A percentile compares a stretch with the other conserved stretches of the same genome.
Evolutionary conservation across 2,113 vertebrate genomes (phyloP).

Genomic region (Elephantulus edwardii): DNA sequence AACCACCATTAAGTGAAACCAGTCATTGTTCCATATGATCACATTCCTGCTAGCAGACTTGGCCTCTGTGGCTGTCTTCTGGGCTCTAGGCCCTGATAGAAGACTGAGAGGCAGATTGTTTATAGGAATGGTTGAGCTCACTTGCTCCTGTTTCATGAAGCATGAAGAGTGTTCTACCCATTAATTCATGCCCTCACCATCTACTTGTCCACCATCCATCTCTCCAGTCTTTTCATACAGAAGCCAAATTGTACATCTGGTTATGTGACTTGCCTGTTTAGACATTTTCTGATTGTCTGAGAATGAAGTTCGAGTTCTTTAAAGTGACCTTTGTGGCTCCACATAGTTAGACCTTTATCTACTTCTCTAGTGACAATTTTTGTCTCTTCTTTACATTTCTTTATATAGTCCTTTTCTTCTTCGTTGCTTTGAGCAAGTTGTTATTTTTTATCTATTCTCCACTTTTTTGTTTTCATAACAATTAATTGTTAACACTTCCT

Average conservation of each 20-base stretch:
- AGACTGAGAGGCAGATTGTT: background rate
- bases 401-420: background rate
- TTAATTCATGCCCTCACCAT: background rate
- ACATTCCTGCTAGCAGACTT: slow-evolving; percentile 12
- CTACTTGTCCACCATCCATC: background rate
- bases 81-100: background rate
- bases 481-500: background rate
- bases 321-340: background rate
- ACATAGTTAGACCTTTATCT: background rate
- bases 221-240: background rate
- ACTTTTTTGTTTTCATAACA: background rate
- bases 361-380: background rate
- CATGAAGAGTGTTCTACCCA: background rate
- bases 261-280: background rate
- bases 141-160: background rate
- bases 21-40: background rate
- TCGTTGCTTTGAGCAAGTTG: background rate
- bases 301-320: background rate
- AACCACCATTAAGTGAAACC: slow-evolving; percentile 51
- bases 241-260: background rate
- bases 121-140: background rate
- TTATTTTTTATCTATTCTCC: background rate
- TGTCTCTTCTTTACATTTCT: background rate
- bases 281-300: background rate
- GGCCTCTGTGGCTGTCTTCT: background rate